These are phyloP conservation scores for Atethmia centrago DNA, from an alignment of 2,888 invertebrate genomes.

Conservation along the genomic window DNA sequence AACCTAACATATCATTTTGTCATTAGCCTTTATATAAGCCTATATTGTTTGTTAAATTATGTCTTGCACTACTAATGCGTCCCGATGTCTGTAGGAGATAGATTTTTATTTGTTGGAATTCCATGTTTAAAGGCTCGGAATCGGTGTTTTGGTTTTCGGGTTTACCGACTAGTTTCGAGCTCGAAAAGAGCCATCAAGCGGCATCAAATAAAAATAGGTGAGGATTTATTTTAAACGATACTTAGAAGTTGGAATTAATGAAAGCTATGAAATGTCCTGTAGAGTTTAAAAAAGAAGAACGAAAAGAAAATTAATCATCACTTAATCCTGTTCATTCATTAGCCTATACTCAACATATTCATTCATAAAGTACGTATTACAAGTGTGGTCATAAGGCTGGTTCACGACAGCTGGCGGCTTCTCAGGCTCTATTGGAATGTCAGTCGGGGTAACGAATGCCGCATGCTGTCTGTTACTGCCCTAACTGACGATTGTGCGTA, in stretches of 20 bases:
- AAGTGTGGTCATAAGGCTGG: constrained; percentile 68
- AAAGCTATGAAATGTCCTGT: too few relatives aligned
- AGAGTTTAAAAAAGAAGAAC: too few relatives aligned
- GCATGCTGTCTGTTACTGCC: constrained; percentile 72
- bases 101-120: not conserved
- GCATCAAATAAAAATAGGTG: not conserved
- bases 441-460: constrained; percentile 81
- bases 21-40: too few relatives aligned
- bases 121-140: not conserved
- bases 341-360: constrained; percentile 70
- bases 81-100: not conserved
- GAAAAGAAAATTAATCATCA: constrained; percentile 12
- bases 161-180: not conserved
- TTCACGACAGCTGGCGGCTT: constrained; percentile 69
- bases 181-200: not conserved
- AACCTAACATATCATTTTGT: not conserved
- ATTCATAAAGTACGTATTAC: constrained; percentile 75
- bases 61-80: not conserved
- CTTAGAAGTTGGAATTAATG: too few relatives aligned
- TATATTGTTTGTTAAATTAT: not conserved
- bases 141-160: not conserved
- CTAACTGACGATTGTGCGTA: constrained; percentile 78
- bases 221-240: not conserved
- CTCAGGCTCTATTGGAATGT: constrained; percentile 79
- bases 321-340: constrained; percentile 68